Conservation (phyloP, 2,113 vertebrate species). For the Noturus placidus region DNA sequence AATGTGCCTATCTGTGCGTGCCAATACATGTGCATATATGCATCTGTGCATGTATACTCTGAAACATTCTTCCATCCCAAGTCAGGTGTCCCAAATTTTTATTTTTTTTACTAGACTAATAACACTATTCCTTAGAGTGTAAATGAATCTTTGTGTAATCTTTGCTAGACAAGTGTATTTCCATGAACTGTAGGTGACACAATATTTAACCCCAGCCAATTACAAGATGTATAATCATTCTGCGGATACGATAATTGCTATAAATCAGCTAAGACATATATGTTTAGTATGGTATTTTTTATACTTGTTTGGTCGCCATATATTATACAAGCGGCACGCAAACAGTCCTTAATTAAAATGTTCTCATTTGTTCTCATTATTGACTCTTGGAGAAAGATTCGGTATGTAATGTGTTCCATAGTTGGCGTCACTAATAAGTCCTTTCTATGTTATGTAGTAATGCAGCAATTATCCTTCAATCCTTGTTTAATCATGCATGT, state of each 20-base stretch:
- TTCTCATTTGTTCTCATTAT: constrained; percentile 13
- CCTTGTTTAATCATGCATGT: constrained; percentile 65
- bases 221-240: background rate
- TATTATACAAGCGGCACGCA: background rate
- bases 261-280: background rate
- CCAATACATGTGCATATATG: background rate
- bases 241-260: background rate
- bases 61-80: background rate
- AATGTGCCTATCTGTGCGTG: constrained; percentile 12
- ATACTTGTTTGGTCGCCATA: background rate
- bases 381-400: background rate
- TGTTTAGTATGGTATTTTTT: background rate
- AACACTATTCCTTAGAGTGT: background rate
- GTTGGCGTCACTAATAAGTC: constrained; percentile 47
- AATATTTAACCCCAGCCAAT: background rate
- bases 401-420: constrained; percentile 36
- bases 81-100: background rate
- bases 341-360: background rate
- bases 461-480: constrained; percentile 67
- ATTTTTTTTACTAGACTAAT: background rate
- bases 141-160: background rate
- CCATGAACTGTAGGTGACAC: background rate
- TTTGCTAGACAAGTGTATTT: background rate
- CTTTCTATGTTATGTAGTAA: constrained; percentile 62
- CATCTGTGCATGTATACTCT: background rate